Percentiles rank a stretch among this genome's conserved stretches.
phyloP scores from a whole-genome alignment of 2,888 invertebrate genomes.

The Penaeus monodon region DNA sequence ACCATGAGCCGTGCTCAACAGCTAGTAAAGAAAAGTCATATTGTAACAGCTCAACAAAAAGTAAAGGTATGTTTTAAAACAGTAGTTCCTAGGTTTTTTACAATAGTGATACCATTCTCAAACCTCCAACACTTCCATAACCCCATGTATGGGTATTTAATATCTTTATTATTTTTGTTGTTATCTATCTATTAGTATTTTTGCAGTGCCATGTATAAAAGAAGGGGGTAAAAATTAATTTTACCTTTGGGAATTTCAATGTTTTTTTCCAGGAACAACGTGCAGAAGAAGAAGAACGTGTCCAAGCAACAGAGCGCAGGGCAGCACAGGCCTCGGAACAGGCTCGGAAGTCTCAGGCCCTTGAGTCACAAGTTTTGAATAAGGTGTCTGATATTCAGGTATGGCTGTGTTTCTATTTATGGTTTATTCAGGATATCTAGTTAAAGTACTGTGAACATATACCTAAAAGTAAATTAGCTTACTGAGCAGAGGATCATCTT shows the following conservation, averaged over 20 bases:
- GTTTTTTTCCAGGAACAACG: conserved; percentile 45
- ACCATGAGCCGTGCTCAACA: conserved; percentile 61
- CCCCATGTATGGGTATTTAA: no score
- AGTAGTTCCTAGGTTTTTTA: neutral
- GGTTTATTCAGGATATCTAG: no score
- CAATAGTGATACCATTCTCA: no score
- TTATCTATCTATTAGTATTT: no score
- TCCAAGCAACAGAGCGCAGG: conserved; percentile 55
- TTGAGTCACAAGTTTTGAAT: conserved; percentile 55
- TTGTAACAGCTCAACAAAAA: conserved; percentile 64
- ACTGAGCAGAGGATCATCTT: no score
- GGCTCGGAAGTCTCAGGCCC: conserved; percentile 57
- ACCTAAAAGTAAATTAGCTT: no score
- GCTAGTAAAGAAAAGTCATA: conserved; percentile 63
- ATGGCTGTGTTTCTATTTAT: neutral
- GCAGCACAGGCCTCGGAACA: conserved; percentile 48
- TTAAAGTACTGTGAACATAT: neutral
- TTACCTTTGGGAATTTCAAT: no score
- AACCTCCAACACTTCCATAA: no score
- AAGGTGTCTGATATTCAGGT: conserved; percentile 58
- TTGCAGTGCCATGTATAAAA: no score
- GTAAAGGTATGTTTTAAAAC: conserved; percentile 53
- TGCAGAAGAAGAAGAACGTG: conserved; percentile 59
- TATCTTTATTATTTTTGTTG: no score
- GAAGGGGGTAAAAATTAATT: no score